These are phyloP conservation scores for Xanthorhoe designata DNA, from an alignment of 2,888 invertebrate species.

Conservation along the genomic window DNA sequence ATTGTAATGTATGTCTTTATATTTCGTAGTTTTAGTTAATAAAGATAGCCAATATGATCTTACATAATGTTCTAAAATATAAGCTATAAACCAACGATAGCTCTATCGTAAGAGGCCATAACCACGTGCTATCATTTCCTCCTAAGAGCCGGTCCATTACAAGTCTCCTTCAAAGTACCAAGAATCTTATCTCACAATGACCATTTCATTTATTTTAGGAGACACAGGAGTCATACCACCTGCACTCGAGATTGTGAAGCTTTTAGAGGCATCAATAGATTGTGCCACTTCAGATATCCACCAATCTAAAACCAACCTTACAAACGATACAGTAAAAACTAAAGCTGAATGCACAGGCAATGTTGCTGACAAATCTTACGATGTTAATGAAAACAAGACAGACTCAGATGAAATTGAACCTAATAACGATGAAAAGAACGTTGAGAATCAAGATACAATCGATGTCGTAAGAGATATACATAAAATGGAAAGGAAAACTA, in stretches of 20 bases:
- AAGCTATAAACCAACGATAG: conserved; percentile 24
- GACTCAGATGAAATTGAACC: conserved; percentile 49
- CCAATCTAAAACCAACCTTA: conserved; percentile 52
- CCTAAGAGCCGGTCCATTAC: conserved; percentile 52
- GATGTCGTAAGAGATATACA: conserved; percentile 45
- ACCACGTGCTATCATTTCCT: conserved; percentile 51
- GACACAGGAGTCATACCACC: conserved; percentile 81
- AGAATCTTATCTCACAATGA: conserved; percentile 77
- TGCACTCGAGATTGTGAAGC: conserved; percentile 79
- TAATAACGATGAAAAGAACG: conserved; percentile 45
- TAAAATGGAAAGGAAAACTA: conserved; percentile 41
- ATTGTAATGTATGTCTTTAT: no score
- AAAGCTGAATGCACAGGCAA: conserved; percentile 38
- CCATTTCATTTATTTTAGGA: conserved; percentile 83
- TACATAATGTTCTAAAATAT: conserved; percentile 12
- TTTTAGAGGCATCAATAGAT: conserved; percentile 78
- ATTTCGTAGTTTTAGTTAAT: not conserved
- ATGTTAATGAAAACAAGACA: conserved; percentile 55
- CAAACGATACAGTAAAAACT: not conserved
- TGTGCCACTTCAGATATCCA: conserved; percentile 66
- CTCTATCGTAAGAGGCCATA: conserved; percentile 24
- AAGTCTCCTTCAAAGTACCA: conserved; percentile 50
- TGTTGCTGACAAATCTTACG: conserved; percentile 69
- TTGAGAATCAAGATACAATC: conserved; percentile 44
- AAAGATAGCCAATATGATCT: not conserved